Evolutionary conservation across 1,140 invertebrate genomes (phyloP).

Genomic region (Archegozetes longisetosus): DNA sequence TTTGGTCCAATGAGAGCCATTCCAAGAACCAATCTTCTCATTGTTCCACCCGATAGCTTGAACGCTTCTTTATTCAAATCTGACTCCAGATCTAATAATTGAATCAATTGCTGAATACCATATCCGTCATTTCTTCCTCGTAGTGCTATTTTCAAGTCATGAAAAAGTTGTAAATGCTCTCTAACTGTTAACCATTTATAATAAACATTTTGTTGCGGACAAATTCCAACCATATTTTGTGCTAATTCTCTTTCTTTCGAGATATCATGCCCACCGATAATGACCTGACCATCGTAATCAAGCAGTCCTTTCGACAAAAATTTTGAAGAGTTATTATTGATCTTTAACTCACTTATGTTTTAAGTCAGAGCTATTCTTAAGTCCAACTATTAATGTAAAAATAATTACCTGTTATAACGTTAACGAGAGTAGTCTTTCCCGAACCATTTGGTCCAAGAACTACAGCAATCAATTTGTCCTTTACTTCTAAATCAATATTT

Average conservation of each 20-base stretch:
- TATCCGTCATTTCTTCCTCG: background rate
- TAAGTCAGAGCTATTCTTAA: no score
- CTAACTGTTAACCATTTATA: background rate
- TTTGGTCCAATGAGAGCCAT: constrained; percentile 34
- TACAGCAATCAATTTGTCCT: background rate
- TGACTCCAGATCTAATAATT: background rate
- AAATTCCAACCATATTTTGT: background rate
- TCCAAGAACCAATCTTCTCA: constrained; percentile 35
- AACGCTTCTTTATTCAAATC: background rate
- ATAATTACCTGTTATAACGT: constrained; percentile 19
- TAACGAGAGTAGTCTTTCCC: constrained; percentile 24
- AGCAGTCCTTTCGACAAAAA: background rate
- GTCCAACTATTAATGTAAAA: no score
- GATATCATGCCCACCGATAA: background rate
- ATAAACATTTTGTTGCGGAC: background rate
- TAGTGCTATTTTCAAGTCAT: background rate
- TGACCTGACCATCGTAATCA: background rate
- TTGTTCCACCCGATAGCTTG: background rate
- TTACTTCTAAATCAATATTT: background rate
- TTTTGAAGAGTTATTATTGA: background rate
- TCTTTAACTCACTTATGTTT: background rate
- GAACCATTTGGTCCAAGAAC: constrained; percentile 23
- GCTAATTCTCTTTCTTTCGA: background rate
- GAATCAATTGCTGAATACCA: background rate
- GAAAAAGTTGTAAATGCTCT: background rate